Evolutionary conservation across 64 coral and sea anemone genomes (phyloP), one percentile per base, ranked within the genome.

Genomic region (Stichodactyla mertensii): DNA sequence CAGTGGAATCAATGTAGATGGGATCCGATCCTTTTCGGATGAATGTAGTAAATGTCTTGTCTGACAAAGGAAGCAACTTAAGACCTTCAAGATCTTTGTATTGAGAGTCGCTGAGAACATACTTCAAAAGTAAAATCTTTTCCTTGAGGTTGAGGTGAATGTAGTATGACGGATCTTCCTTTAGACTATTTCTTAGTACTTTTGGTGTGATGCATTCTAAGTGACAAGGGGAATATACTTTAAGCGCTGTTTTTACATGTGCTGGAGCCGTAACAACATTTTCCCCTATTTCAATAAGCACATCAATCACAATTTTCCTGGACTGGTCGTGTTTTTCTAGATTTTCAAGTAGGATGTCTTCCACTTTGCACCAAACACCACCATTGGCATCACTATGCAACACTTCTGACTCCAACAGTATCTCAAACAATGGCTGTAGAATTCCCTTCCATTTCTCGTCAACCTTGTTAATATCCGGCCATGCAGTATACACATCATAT

Each of bases 391-490:
- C 36, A 70, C 88, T 94, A 85, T 85, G 84, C 6, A 94, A 64
- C 7, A 94, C 58, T 61, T 83, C 23, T 6, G 82, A 52, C 23
- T 16, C 9, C n/a, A 89, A 69, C 5, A 94, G 24, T 64, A 60
- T 70, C 27, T 74, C 1, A 7, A 92, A 87, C 19, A 92, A 92
- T 15, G 70, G 69, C 45, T 90, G 53, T 31, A 92, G 45, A 26
- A 92, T 87, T 19, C 55, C 86, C 9, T 74, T 94, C 95, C 92
- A 98, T 55, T 89, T 89, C 27, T 69, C 85, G 20, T 94, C 87
- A 45, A 94, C 85, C 36, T 31, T 31, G 0, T 14, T 70, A 4
- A 88, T 13, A 83, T 92, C 64, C 57, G 95, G 95, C 87, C 93
- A 92, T 24, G 92, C 95, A 20, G 70, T 87, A 56, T 87, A 83